These are phyloP conservation scores for Pygoscelis antarcticus DNA, from an alignment of 2,113 vertebrate species.

Conservation along the genomic window DNA sequence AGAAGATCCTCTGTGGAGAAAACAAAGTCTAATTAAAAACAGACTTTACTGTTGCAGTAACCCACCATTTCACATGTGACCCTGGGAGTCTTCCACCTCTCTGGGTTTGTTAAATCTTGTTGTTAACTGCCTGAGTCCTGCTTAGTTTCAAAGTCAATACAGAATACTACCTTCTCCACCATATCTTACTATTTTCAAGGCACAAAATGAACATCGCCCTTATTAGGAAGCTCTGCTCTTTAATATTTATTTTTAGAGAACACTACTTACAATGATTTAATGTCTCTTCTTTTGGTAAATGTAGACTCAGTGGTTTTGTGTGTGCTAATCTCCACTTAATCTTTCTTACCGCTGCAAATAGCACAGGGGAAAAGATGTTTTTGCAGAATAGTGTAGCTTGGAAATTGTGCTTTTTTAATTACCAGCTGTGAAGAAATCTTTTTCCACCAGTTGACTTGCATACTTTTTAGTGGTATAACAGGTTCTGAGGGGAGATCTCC, in stretches of 20 bases:
- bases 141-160: not conserved
- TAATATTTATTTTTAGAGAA: not conserved
- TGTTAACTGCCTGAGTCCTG: not conserved
- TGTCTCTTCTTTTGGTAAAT: not conserved
- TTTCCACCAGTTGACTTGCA: slow-evolving; percentile 9
- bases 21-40: slow-evolving; percentile 38
- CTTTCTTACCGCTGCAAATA: not conserved
- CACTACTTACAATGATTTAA: not conserved
- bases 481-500: slow-evolving; percentile 10
- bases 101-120: not conserved
- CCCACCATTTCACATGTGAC: not conserved
- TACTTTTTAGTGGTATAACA: slow-evolving; percentile 11
- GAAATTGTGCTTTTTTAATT: slow-evolving; percentile 11
- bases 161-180: not conserved
- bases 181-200: not conserved
- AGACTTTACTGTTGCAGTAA: not conserved
- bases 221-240: not conserved
- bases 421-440: not conserved
- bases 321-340: not conserved
- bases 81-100: not conserved
- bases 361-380: not conserved
- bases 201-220: not conserved
- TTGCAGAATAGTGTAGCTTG: not conserved
- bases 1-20: not conserved
- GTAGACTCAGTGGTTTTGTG: not conserved